Evolutionary conservation across 1,140 invertebrate species (phyloP), one percentile per base, ranked within the genome.

Genomic region (Caenorhabditis inopinata): DNA sequence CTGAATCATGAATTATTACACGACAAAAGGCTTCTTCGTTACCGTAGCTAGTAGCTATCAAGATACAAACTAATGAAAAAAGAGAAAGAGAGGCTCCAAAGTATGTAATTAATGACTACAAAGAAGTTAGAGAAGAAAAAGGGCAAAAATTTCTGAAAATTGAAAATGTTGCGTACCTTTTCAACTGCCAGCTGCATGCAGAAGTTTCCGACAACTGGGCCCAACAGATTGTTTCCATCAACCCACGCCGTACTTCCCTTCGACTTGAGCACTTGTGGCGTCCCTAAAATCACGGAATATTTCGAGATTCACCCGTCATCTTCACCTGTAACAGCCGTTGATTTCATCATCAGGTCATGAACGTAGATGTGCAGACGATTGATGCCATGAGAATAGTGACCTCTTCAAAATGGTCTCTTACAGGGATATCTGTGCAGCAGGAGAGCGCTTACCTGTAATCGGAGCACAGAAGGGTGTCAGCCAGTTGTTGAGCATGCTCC

Each of bases 351-450:
- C 0, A 92, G 85, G 80, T 92, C 92, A 32, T 89, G 88, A 0
- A 92, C 89, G 85, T 92, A 92, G 89, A 92, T 90, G 82, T 91
- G 91, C 91, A 96, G 89, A 86, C 95, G 91, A 88, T 96, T 96
- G 83, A 96, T 91, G 45, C 95, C 95, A 90, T 97, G 95, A 84
- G 94, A 95, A 85, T 93, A 95, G 88, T 96, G 94, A 6, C 95
- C 95, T 47, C 94, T 89, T 12, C 3, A 74, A 51, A n/a, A n/a
- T n/a, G n/a, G n/a, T n/a, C n/a, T n/a, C n/a, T n/a, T n/a, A n/a
- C 12, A 25, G 9, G 6, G 3, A 25, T 25, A 11, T 6, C 11
- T 25, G 16, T 74, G 7, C 23, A 9, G n/a, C 18, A 74, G 21
- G n/a, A 74, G 6, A 23, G 23, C 2, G 29, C 1, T 21, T 42